phyloP scores from a whole-genome alignment of 2,797 vertebrate species.

The Enteromius thamalakanensis region DNA sequence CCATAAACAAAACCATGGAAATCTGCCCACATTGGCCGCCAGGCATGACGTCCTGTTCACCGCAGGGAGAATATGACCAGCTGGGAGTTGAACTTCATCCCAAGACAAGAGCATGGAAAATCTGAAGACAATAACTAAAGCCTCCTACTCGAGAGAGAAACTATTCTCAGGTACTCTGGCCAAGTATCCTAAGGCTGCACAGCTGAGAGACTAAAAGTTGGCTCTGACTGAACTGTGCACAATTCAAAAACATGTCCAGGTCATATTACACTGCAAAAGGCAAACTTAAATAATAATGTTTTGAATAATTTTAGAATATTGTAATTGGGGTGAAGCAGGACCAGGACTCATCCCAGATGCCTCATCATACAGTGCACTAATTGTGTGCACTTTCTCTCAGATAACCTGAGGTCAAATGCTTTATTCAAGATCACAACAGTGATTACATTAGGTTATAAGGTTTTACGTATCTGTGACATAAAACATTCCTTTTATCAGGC shows the following conservation, averaged over 20 bases:
- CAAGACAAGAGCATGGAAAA: neutral
- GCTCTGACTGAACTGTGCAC: neutral
- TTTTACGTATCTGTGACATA: constrained; percentile 2
- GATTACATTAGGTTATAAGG: neutral
- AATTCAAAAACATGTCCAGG: neutral
- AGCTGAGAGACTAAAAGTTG: neutral
- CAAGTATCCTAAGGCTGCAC: neutral
- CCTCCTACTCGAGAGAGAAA: neutral
- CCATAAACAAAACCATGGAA: constrained; percentile 48
- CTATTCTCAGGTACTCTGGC: neutral
- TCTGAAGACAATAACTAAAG: constrained; percentile 1
- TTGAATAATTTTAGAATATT: neutral
- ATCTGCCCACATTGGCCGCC: constrained; percentile 11
- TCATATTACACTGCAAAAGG: neutral
- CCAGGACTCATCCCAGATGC: neutral
- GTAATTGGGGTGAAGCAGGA: neutral
- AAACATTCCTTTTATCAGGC: constrained; percentile 11
- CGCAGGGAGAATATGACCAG: constrained; percentile 32
- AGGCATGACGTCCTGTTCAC: constrained; percentile 31
- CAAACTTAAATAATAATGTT: neutral
- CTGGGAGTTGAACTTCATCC: constrained; percentile 29
- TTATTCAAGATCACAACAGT: constrained; percentile 2
- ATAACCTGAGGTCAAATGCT: neutral
- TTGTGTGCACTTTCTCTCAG: neutral
- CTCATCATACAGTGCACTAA: neutral